These are phyloP conservation scores for Lota lota DNA, from an alignment of 2,113 vertebrate genomes.

Conservation along the genomic window DNA sequence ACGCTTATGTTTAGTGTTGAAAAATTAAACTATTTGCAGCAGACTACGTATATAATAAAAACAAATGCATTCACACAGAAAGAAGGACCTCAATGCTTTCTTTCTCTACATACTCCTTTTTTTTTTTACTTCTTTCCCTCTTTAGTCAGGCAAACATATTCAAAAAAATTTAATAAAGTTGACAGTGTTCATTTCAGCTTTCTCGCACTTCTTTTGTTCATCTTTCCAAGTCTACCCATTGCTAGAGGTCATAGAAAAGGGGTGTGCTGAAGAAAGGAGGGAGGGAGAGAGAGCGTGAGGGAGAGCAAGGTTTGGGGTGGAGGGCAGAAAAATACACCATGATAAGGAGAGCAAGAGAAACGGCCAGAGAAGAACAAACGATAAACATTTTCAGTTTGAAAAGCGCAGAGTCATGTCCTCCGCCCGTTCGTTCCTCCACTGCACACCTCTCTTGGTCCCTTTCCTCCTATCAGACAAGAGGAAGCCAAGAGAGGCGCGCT, in stretches of 20 bases:
- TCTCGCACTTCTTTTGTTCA: constrained; percentile 17
- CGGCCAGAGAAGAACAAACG: constrained; percentile 43
- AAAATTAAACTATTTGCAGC: constrained; percentile 58
- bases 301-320: constrained; percentile 16
- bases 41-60: constrained; percentile 53
- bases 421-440: constrained; percentile 34
- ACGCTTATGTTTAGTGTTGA: constrained; percentile 51
- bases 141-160: constrained; percentile 57
- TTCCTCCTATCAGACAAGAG: constrained; percentile 35
- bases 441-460: constrained; percentile 34
- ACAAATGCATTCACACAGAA: constrained; percentile 61
- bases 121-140: constrained; percentile 47
- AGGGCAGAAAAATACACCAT: constrained; percentile 29
- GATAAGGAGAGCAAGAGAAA: constrained; percentile 50
- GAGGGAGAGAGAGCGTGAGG: constrained; percentile 16
- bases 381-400: constrained; percentile 57
- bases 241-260: constrained; percentile 37
- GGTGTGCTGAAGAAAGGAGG: neutral
- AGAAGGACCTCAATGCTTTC: constrained; percentile 43
- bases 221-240: constrained; percentile 14
- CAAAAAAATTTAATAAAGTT: constrained; percentile 47
- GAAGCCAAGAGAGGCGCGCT: constrained; percentile 60
- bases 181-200: constrained; percentile 46
- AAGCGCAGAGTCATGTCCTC: constrained; percentile 55
- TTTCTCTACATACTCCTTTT: constrained; percentile 46